Evolutionary conservation across 1,140 invertebrate species (phyloP), one percentile per base, ranked within the genome.

Genomic region (Procambarus virginalis): DNA sequence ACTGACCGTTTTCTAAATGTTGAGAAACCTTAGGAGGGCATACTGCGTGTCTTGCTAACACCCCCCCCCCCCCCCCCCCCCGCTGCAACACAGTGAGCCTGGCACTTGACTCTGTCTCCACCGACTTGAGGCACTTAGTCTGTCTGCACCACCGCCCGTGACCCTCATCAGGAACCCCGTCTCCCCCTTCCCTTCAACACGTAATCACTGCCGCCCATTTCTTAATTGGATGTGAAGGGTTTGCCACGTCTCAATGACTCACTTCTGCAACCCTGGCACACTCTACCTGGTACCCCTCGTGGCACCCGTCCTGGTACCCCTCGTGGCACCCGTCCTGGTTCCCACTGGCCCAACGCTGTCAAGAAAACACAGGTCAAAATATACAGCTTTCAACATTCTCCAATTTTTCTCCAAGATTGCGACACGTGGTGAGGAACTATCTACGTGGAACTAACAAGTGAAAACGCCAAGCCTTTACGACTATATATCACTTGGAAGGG

Each of bases 191-290:
- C 78, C 58, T 6, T 34, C n/a, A 58, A 6, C 76, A 58, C 51
- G 46, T 60, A 51, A 60, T 60, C 51, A 81, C 22, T 3, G 78
- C 55, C 49, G 49, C 49, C 51, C 68, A 73, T 5, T 4, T 34
- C 22, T 73, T 73, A 73, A 73, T 73, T 73, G 68, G 5, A n/a
- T 73, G 68, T 73, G n/a, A 73, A 73, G 22, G n/a, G 22, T 73
- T 20, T 73, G 20, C n/a, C n/a, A 73, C n/a, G 6, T 5, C 68
- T 22, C 5, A 14, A 73, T 73, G 68, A 73, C 68, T 73, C 68
- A 73, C 68, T 73, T 73, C n/a, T 22, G n/a, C 22, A n/a, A 73
- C 68, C n/a, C 12, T 64, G 60, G 12, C 60, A 68, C 10, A 68
- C 10, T 20, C 20, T 17, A 17, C 12, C 64, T 17, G 64, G 12